Evolutionary conservation across 1,140 invertebrate species (phyloP).

Genomic region (Dendrolimus punctatus): DNA sequence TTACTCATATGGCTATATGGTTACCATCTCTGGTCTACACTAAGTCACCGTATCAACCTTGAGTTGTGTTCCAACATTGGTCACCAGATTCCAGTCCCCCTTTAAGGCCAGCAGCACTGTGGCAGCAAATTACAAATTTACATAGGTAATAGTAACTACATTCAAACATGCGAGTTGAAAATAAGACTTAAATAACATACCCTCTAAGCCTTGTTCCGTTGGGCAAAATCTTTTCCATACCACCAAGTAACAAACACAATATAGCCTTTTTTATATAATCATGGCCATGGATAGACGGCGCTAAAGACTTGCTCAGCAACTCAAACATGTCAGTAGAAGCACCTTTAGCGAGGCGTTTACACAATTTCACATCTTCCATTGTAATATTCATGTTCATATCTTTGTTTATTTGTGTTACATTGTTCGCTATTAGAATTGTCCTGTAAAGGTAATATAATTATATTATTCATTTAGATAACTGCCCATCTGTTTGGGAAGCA

Average conservation of each 20-base stretch:
- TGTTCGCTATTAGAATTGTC: constrained; percentile 95
- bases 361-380: constrained; percentile 90
- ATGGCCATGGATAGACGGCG: constrained; percentile 98
- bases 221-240: constrained; percentile 94
- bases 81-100: too few relatives aligned
- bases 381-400: constrained; percentile 89
- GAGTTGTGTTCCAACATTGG: too few relatives aligned
- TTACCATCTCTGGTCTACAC: too few relatives aligned
- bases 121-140: too few relatives aligned
- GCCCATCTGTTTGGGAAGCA: too few relatives aligned
- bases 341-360: constrained; percentile 88
- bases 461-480: too few relatives aligned
- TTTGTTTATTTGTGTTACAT: constrained; percentile 92
- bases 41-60: too few relatives aligned
- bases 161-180: background rate
- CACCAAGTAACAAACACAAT: constrained; percentile 94
- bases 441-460: constrained; percentile 68
- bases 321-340: constrained; percentile 90
- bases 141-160: too few relatives aligned
- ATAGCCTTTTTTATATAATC: constrained; percentile 98
- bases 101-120: too few relatives aligned
- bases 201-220: constrained; percentile 98
- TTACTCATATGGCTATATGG: too few relatives aligned
- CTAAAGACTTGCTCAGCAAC: constrained; percentile 91
- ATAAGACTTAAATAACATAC: constrained; percentile 52